Conservation (phyloP, 2,888 invertebrate genomes). For the Fabriciana adippe region DNA sequence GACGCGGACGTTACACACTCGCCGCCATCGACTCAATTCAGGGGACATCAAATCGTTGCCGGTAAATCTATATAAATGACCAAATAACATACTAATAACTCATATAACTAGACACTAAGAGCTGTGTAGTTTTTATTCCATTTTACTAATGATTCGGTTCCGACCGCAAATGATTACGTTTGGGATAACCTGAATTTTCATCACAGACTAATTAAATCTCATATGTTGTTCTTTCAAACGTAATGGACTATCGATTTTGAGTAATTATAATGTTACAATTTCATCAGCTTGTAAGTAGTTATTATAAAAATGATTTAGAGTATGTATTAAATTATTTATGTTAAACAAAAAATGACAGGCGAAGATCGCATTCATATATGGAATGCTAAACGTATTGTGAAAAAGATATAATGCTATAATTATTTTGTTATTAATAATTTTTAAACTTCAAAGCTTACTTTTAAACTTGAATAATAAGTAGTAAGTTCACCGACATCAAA, state of each 20-base stretch:
- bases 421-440: too few species aligned
- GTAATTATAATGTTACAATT: slow-evolving; percentile 21
- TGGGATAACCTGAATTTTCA: slow-evolving; percentile 4
- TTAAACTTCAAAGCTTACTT: too few species aligned
- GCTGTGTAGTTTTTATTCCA: too few species aligned
- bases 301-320: slow-evolving; percentile 18
- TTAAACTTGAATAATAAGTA: too few species aligned
- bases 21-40: slow-evolving; percentile 26
- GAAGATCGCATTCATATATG: not conserved
- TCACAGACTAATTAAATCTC: slow-evolving; percentile 23
- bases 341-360: not conserved
- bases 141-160: too few species aligned
- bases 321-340: slow-evolving; percentile 5
- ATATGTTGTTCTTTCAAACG: slow-evolving; percentile 24
- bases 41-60: slow-evolving; percentile 2
- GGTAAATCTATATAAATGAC: not conserved
- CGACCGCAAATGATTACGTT: not conserved
- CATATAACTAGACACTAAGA: too few species aligned
- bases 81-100: not conserved
- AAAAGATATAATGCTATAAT: too few species aligned
- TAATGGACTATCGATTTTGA: slow-evolving; percentile 19
- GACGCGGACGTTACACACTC: slow-evolving; percentile 25
- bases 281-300: slow-evolving; percentile 19
- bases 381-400: not conserved
- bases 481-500: too few species aligned